Evolutionary conservation across 2,113 vertebrate genomes (phyloP), one percentile per base, ranked within the genome.

Genomic region (Anoura caudifer): DNA sequence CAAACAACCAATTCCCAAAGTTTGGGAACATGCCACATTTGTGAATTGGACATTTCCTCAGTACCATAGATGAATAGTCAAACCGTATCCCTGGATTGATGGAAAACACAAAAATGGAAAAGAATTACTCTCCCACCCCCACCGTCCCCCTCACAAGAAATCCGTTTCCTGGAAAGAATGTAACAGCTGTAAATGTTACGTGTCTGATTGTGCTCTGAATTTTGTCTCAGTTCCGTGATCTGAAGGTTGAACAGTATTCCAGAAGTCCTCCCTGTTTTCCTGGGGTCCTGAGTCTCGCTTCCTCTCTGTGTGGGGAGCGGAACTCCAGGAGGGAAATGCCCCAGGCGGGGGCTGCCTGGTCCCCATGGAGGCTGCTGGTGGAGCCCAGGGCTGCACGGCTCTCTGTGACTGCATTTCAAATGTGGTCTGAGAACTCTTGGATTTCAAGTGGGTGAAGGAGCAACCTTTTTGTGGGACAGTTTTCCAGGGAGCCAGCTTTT

Each of bases 41-140:
- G 76, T 87, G 80, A 94, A 54, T 2, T 81, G 65, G 43, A 56
- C 22, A 61, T 80, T 90, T 94, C 85, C 76, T 83, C 28, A 45
- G 0, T 36, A 65, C 52, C 54, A 24, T 63, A 45, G 63, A 69
- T 73, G 81, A 79, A 50, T 11, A 93, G 33, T 76, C 50, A 87
- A 11, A 70, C 33, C 0, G 3, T 87, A 33, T 61, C 93, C 36
- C 31, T 45, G 59, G n/a, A 81, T 50, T 82, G 72, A 76, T 13
- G 50, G 79, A 45, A 92, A 87, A 92, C 28, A 80, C 15, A 56
- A 65, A 88, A 67, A 45, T 36, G 63, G 88, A 82, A 72, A 90
- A 59, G 56, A 36, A 72, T 67, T 65, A 56, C 20, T 5, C 52
- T 2, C 54, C 54, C 56, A 20, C 56, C 56, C 7, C 7, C 47